Conservation (phyloP, 2,888 invertebrate species). For the Nemotelus nigrinus region DNA sequence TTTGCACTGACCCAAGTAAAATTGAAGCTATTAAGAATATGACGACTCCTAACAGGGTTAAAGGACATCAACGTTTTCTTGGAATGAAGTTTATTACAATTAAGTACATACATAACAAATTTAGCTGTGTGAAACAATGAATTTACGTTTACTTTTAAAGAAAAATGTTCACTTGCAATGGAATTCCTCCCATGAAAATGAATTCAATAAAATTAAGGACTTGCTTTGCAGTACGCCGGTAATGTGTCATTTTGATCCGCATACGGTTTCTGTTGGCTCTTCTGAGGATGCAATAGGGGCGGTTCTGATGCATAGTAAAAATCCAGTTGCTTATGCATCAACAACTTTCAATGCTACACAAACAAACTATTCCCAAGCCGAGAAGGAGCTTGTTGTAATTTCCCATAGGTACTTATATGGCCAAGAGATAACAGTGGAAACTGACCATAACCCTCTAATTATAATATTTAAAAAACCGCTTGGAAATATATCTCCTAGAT, state of each 20-base stretch:
- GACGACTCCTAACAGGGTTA: no score
- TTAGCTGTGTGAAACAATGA: neutral
- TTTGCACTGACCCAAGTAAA: no score
- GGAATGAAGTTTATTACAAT: neutral
- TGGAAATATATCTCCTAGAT: neutral
- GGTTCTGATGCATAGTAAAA: neutral
- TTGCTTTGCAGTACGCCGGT: neutral
- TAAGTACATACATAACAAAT: neutral
- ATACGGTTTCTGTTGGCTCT: no score
- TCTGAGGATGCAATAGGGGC: no score
- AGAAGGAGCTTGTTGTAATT: neutral
- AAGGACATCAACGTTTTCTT: neutral
- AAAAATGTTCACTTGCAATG: neutral
- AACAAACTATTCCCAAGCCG: neutral
- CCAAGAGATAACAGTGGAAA: neutral
- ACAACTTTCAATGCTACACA: neutral
- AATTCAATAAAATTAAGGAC: neutral
- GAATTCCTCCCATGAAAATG: neutral
- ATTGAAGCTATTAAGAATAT: no score
- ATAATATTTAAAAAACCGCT: neutral
- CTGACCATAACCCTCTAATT: neutral
- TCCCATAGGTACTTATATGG: neutral
- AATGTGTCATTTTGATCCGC: neutral
- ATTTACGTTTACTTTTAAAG: no score
- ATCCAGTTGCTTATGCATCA: neutral